Evolutionary conservation across 35 echinoderm and acorn worm species (phyloP), one percentile per base, ranked within the genome.

Genomic region (Amphiura filiformis): DNA sequence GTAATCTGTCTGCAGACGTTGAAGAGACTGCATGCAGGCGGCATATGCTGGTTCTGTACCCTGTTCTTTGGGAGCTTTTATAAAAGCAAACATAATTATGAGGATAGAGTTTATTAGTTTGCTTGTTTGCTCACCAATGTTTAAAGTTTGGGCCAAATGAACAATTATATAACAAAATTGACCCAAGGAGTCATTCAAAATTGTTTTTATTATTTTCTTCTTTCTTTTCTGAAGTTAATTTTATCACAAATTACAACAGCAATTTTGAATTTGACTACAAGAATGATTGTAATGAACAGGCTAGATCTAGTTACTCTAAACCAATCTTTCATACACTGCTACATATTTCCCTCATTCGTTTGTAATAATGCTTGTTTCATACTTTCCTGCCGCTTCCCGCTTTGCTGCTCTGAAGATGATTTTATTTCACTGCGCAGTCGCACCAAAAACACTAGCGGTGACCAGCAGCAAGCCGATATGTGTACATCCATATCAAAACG

Each of bases 51-150:
- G 86, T 2, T 57, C 82, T 32, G 56, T 32, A 9, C 91, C 91
- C 77, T 93, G 91, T 44, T 93, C 86, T 61, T 75, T 88, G 36
- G 91, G 86, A 38, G 35, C 85, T n/a, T 92, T 32, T 38, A 89
- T 23, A 13, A 1, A 23, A 36, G 33, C 0, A 41, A 30, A 17
- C 39, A 40, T 32, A 31, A 49, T 32, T 28, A 83, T 18, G 23
- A 42, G 34, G 39, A n/a, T 0, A 33, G 52, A n/a, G n/a, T 28
- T 2, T 13, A 28, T 39, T 23, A 0, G 36, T n/a, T n/a, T n/a
- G n/a, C n/a, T n/a, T n/a, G n/a, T n/a, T n/a, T n/a, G n/a, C n/a
- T n/a, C n/a, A n/a, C n/a, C n/a, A n/a, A n/a, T n/a, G n/a, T n/a
- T n/a, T n/a, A n/a, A n/a, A n/a, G n/a, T n/a, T n/a, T n/a, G 17